Conservation (phyloP, 2,888 invertebrate genomes). For the Scotopteryx bipunctaria region DNA sequence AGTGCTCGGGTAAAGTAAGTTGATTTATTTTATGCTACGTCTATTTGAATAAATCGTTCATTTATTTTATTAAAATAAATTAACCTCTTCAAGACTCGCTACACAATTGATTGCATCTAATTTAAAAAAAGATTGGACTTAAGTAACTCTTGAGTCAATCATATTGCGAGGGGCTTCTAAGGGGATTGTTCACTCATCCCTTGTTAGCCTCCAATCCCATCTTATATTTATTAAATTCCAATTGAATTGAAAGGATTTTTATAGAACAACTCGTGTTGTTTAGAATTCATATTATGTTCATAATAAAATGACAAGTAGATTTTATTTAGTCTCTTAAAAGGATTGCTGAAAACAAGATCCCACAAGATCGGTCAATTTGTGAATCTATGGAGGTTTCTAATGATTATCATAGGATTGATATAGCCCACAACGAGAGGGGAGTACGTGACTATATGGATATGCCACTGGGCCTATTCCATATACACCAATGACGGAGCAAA, state of each 20-base stretch:
- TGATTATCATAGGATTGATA: no score
- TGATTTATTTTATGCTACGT: no score
- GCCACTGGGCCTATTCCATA: no score
- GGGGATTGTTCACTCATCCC: conserved; percentile 35
- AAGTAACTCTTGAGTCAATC: conserved; percentile 16
- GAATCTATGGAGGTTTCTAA: no score
- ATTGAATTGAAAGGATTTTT: conserved; percentile 41
- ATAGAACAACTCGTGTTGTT: conserved; percentile 30
- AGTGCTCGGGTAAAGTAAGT: no score
- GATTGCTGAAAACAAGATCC: no score
- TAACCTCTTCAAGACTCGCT: neutral
- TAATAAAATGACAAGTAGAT: conserved; percentile 10
- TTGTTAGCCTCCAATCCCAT: conserved; percentile 35
- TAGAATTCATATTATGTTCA: conserved; percentile 9
- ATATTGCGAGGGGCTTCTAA: conserved; percentile 22
- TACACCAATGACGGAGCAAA: no score
- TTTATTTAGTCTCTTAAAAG: no score
- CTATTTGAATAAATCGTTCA: neutral
- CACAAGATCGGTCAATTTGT: no score
- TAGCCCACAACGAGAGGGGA: no score
- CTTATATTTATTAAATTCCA: conserved; percentile 37
- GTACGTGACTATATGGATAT: no score
- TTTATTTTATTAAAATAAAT: neutral
- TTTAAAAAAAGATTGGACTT: conserved; percentile 4
- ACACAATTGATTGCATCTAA: conserved; percentile 16